phyloP scores from a whole-genome alignment of 2,888 invertebrate species.

The Acholoe squamosa region DNA sequence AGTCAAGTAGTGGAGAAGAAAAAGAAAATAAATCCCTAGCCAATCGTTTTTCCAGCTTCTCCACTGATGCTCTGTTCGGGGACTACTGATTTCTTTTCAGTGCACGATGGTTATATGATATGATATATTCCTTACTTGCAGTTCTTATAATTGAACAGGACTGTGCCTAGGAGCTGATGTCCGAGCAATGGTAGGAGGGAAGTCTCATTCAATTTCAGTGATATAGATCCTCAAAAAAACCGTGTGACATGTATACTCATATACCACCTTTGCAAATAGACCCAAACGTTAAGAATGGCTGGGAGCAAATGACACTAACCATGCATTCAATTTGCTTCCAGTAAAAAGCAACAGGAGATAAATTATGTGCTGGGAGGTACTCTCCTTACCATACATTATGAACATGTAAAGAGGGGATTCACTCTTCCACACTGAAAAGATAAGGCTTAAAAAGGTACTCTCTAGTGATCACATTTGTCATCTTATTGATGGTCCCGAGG shows the following conservation, averaged over 20 bases:
- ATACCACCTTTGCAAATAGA: neutral
- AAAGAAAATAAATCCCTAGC: no score
- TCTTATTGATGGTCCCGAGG: no score
- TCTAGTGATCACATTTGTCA: no score
- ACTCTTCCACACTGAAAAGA: no score
- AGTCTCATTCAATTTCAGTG: neutral
- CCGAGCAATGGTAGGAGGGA: neutral
- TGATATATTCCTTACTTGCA: conserved; percentile 18
- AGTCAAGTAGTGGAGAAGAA: no score
- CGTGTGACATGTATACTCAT: neutral
- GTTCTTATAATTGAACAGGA: neutral
- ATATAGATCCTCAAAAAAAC: neutral
- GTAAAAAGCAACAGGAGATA: neutral
- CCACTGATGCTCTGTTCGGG: neutral
- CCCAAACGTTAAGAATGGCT: neutral
- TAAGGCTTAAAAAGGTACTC: no score
- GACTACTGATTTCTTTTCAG: neutral
- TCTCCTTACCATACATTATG: neutral
- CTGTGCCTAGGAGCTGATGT: neutral
- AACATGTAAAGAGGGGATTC: neutral
- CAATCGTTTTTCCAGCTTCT: neutral
- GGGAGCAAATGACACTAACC: neutral
- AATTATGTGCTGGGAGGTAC: neutral
- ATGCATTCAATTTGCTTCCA: neutral
- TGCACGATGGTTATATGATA: neutral